Conservation (phyloP, 2,888 invertebrate species). For the Melipona beecheii region DNA sequence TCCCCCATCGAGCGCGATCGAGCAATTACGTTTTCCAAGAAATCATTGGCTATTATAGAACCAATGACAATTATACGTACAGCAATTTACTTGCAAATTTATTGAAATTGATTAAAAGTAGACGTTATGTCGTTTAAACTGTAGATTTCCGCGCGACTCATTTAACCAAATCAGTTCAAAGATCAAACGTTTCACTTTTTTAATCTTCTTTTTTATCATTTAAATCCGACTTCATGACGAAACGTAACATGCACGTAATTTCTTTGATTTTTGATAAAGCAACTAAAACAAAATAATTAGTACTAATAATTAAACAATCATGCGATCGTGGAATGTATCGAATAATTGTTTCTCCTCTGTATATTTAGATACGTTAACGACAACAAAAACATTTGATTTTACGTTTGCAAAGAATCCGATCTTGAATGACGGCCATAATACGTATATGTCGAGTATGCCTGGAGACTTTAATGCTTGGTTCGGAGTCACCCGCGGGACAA, state of each 20-base stretch:
- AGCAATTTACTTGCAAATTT: neutral
- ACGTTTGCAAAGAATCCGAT: neutral
- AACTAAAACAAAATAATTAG: neutral
- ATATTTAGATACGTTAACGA: neutral
- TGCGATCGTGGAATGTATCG: neutral
- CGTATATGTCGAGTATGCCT: conserved; percentile 1
- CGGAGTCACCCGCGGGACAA: conserved; percentile 7
- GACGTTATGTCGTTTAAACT: neutral
- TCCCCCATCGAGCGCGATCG: neutral
- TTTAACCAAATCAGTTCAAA: neutral
- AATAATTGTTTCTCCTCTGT: neutral
- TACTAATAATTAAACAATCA: neutral
- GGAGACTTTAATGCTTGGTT: conserved; percentile 68
- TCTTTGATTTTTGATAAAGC: neutral
- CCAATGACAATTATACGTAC: neutral
- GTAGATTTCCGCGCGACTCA: neutral
- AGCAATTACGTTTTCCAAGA: conserved; percentile 7
- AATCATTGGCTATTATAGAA: neutral
- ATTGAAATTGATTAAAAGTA: neutral
- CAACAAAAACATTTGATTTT: neutral
- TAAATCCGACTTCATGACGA: neutral
- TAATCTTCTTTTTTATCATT: neutral
- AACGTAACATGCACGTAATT: neutral
- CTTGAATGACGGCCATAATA: conserved; percentile 21
- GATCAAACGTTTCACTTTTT: neutral